Evolutionary conservation across 2,113 vertebrate genomes (phyloP).

Genomic region (Aplodontia rufa): DNA sequence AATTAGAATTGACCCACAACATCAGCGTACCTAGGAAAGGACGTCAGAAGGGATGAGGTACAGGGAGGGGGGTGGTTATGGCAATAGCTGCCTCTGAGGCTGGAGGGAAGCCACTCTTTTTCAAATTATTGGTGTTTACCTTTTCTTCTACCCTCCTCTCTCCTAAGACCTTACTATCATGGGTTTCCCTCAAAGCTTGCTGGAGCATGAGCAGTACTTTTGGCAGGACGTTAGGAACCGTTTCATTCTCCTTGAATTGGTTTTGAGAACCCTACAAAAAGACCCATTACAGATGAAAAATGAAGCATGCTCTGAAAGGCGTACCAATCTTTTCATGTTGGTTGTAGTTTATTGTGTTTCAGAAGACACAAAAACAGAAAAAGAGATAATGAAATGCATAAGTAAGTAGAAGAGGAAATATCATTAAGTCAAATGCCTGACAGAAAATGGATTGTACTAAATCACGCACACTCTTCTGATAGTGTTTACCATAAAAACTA

Average conservation of each 20-base stretch:
- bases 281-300: conserved; percentile 60
- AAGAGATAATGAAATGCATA: conserved; percentile 63
- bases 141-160: neutral
- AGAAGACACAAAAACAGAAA: conserved; percentile 63
- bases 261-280: conserved; percentile 27
- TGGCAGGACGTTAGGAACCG: neutral
- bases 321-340: conserved; percentile 35
- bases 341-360: conserved; percentile 56
- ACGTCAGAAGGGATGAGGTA: neutral
- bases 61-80: neutral
- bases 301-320: conserved; percentile 48
- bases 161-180: neutral
- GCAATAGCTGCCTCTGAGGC: neutral
- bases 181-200: neutral
- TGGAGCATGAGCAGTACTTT: neutral
- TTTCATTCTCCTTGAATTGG: conserved; percentile 45
- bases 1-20: conserved; percentile 64
- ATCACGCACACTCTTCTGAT: conserved; percentile 23
- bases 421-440: conserved; percentile 69
- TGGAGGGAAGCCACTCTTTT: neutral
- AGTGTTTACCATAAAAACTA: conserved; percentile 54
- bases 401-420: conserved; percentile 67
- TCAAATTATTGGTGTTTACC: neutral
- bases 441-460: conserved; percentile 63
- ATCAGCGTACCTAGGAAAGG: neutral